phyloP scores from a whole-genome alignment of 2,797 vertebrate species.

The Malacoraja senta region DNA sequence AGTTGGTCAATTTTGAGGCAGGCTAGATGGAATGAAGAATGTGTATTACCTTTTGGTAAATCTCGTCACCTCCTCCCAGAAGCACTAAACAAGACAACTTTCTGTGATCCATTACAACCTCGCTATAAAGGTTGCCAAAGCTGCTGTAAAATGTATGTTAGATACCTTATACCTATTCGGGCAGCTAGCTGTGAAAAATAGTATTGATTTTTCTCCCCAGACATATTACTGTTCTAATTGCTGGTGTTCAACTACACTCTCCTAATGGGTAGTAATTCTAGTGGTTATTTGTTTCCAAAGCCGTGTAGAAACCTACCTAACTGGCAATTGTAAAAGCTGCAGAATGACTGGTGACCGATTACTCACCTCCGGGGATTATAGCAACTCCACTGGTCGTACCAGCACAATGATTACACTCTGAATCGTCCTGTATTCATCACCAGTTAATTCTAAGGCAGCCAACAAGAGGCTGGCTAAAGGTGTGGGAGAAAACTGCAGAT shows the following conservation, averaged over 20 bases:
- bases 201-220: background rate
- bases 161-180: background rate
- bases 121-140: too few species aligned
- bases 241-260: background rate
- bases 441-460: background rate
- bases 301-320: background rate
- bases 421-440: background rate
- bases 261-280: background rate
- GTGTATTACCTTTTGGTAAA: too few species aligned
- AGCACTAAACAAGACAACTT: too few species aligned
- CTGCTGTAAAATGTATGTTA: background rate
- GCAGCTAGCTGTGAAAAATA: constrained; percentile 9
- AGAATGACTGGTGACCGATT: background rate
- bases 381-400: background rate
- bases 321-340: background rate
- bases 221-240: background rate
- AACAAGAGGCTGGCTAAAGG: background rate
- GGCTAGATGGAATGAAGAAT: too few species aligned
- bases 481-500: too few species aligned
- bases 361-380: background rate
- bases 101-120: too few species aligned
- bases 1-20: too few species aligned
- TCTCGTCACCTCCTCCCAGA: too few species aligned
- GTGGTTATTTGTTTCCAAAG: background rate
- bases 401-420: background rate